Conservation (phyloP, 2,113 vertebrate species). For the Etia nguti region DNA sequence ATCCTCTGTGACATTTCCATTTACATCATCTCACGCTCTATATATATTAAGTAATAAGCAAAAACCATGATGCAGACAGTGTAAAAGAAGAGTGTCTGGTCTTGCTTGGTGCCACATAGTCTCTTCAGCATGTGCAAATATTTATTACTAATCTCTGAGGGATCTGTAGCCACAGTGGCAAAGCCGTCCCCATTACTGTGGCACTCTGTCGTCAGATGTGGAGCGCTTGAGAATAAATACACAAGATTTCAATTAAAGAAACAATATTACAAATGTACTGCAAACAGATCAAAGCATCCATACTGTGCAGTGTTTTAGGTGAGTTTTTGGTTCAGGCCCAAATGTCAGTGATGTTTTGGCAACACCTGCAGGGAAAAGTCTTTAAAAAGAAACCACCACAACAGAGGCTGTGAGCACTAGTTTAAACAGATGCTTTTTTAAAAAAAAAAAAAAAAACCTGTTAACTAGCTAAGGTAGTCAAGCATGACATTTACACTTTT, state of each 20-base stretch:
- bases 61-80: not conserved
- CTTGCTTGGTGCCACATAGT: not conserved
- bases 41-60: not conserved
- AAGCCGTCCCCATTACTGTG: not conserved
- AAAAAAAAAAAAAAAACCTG: no score
- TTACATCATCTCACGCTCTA: not conserved
- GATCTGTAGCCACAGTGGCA: constrained; percentile 9
- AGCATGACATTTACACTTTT: not conserved
- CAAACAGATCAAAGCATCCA: not conserved
- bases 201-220: not conserved
- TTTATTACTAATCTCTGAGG: constrained; percentile 22
- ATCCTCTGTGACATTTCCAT: not conserved
- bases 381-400: constrained; percentile 10
- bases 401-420: not conserved
- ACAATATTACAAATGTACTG: not conserved
- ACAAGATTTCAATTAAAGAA: not conserved
- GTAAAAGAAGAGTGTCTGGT: not conserved
- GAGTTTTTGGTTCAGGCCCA: not conserved
- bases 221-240: not conserved
- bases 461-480: not conserved
- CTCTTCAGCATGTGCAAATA: constrained; percentile 34
- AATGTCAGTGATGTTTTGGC: constrained; percentile 20
- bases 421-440: constrained; percentile 25
- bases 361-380: not conserved
- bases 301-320: not conserved